Percentiles rank a stretch among this genome's conserved stretches.
Conservation (phyloP, 2,113 vertebrate species). For the Piprites chloris region DNA sequence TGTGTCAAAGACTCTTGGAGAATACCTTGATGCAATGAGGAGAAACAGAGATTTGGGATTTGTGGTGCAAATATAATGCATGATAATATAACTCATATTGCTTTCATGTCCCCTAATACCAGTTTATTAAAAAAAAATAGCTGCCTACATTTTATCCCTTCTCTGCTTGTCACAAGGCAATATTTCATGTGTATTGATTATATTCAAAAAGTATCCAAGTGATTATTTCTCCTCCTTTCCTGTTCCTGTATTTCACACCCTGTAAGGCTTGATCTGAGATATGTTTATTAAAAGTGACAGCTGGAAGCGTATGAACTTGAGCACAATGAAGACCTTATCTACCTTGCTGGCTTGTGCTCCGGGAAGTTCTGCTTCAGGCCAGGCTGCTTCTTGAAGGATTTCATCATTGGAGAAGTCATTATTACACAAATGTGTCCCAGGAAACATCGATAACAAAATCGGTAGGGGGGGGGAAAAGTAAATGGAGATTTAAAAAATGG, state of each 20-base stretch:
- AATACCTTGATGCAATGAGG: neutral
- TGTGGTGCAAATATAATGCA: neutral
- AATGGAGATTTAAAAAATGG: neutral
- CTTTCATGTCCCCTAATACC: neutral
- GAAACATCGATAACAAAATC: neutral
- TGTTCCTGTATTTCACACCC: neutral
- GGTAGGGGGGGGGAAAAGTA: neutral
- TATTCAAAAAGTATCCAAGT: neutral
- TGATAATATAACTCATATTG: neutral
- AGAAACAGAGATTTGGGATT: neutral
- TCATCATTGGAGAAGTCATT: neutral
- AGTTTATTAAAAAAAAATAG: neutral
- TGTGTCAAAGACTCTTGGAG: neutral
- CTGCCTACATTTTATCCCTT: neutral
- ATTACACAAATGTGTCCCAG: neutral
- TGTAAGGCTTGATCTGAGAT: neutral
- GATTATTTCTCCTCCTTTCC: neutral
- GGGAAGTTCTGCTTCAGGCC: neutral
- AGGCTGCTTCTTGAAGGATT: neutral
- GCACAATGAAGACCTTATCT: neutral
- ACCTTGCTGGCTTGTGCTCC: neutral
- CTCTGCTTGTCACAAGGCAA: neutral
- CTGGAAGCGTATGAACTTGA: neutral
- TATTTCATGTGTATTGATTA: neutral
- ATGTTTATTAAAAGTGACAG: slow-evolving; percentile 3